Percentiles rank a stretch among this genome's conserved stretches.
These are phyloP conservation scores for Notechis scutatus DNA, from an alignment of 2,113 vertebrate species.

Conservation along the genomic window DNA sequence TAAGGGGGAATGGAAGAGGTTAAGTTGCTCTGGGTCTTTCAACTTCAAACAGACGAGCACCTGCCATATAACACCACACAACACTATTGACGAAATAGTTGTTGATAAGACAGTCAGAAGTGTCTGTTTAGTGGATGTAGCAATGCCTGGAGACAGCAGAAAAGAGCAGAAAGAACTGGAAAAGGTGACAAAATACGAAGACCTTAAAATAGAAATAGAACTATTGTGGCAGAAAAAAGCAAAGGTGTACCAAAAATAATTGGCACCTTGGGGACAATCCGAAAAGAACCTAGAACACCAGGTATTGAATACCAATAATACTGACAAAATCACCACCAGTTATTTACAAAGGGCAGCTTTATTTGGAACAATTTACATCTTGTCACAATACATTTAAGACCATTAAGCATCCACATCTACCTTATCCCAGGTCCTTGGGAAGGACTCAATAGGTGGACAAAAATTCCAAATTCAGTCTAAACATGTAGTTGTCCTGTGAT, in stretches of 20 bases:
- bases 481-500: background rate
- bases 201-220: background rate
- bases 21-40: background rate
- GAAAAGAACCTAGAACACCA: background rate
- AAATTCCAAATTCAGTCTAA: background rate
- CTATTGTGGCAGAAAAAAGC: background rate
- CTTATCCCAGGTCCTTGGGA: background rate
- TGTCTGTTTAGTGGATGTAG: background rate
- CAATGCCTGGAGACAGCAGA: background rate
- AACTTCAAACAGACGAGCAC: background rate
- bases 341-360: background rate
- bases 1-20: background rate
- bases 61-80: background rate
- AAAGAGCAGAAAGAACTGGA: background rate
- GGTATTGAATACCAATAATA: background rate
- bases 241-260: background rate
- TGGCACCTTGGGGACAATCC: background rate
- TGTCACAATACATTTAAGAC: background rate
- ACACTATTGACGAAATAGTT: background rate
- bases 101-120: background rate
- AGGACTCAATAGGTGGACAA: background rate
- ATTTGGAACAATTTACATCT: background rate
- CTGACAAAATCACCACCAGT: background rate
- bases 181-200: background rate
- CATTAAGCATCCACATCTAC: background rate